Percentiles rank a stretch among this genome's conserved stretches.
These are phyloP conservation scores for Laspeyria flexula DNA, from an alignment of 2,888 invertebrate species.

Conservation along the genomic window DNA sequence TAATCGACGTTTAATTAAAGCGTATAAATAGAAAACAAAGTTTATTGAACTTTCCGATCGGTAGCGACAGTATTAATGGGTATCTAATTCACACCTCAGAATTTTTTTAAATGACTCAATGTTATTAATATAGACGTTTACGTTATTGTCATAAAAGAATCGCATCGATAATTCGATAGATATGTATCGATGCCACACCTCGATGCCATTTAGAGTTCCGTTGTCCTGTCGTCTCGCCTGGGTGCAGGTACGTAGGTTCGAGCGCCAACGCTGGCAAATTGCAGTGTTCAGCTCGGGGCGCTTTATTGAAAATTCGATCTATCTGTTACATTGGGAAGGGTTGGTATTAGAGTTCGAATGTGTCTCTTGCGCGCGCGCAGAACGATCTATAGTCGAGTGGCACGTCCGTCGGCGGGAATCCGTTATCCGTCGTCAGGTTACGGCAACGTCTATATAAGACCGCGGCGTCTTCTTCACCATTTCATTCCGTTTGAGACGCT, in stretches of 20 bases:
- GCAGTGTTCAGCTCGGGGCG: constrained; percentile 78
- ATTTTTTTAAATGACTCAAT: not conserved
- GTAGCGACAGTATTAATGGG: no score
- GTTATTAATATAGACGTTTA: constrained; percentile 1
- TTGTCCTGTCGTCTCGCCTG: constrained; percentile 67
- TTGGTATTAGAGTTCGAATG: constrained; percentile 51
- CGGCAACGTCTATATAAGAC: constrained; percentile 85
- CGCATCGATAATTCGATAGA: constrained; percentile 24
- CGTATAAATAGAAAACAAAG: no score
- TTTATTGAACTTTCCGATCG: no score
- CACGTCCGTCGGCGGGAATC: constrained; percentile 64
- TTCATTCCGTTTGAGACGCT: constrained; percentile 84
- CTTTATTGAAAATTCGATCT: constrained; percentile 84
- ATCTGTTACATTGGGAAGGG: constrained; percentile 74
- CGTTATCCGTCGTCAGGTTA: constrained; percentile 86
- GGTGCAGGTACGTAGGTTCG: constrained; percentile 58
- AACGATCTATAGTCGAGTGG: constrained; percentile 64
- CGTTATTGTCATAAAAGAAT: constrained; percentile 19
- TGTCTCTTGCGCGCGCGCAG: constrained; percentile 58
- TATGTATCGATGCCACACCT: constrained; percentile 35
- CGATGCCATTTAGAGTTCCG: constrained; percentile 69
- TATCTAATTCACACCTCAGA: not conserved
- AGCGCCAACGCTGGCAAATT: constrained; percentile 75
- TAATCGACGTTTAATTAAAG: no score
- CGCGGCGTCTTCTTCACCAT: constrained; percentile 84